Conservation (phyloP, 2,888 invertebrate species). For the Amblyjoppa proteus region DNA sequence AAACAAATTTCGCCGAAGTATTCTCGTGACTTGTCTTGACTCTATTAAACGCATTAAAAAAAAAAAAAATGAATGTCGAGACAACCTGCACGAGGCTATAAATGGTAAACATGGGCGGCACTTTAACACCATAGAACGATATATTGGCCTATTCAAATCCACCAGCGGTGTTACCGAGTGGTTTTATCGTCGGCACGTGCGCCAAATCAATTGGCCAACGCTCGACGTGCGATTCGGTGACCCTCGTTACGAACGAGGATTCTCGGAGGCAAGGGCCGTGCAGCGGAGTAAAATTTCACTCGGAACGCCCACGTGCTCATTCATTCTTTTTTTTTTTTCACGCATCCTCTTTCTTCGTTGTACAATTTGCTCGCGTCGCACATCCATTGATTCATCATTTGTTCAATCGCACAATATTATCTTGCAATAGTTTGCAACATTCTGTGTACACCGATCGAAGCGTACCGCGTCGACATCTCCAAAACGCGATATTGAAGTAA, state of each 20-base stretch:
- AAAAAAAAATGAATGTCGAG: slow-evolving; percentile 11
- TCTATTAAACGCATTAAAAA: neutral
- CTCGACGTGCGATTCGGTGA: slow-evolving; percentile 54
- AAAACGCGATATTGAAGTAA: neutral
- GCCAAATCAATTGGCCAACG: slow-evolving; percentile 76
- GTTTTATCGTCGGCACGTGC: slow-evolving; percentile 82
- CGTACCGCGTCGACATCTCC: no score
- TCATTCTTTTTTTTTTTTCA: no score
- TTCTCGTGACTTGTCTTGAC: neutral
- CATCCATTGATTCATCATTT: no score
- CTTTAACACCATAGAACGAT: slow-evolving; percentile 42
- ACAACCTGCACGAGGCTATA: slow-evolving; percentile 39
- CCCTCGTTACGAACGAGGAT: slow-evolving; percentile 25
- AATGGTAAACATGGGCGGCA: slow-evolving; percentile 56
- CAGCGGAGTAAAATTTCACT: slow-evolving; percentile 48
- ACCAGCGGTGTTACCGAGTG: slow-evolving; percentile 79
- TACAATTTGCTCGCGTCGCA: no score
- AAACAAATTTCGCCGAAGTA: neutral
- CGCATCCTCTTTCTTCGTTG: no score
- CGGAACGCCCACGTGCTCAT: slow-evolving; percentile 51
- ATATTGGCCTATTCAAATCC: slow-evolving; percentile 82
- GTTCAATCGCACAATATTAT: no score
- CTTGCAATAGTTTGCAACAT: no score
- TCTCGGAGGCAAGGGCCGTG: slow-evolving; percentile 22
- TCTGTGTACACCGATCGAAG: no score